Evolutionary conservation across 2,797 vertebrate species (phyloP), one percentile per base, ranked within the genome.

Genomic region (Pempheris klunzingeri): DNA sequence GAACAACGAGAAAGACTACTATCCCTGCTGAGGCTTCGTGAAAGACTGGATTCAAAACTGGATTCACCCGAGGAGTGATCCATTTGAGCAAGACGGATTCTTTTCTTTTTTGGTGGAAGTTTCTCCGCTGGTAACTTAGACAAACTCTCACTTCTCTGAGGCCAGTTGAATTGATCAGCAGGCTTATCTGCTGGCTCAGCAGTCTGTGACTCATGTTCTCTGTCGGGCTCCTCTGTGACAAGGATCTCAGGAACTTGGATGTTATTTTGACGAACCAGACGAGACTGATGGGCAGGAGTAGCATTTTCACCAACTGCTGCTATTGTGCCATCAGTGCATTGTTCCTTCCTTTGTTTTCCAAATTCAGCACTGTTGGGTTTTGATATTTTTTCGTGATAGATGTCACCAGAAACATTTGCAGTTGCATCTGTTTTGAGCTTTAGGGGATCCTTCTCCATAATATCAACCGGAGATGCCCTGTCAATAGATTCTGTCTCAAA

Each of bases 211-310:
- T 98, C 97, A 47, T 94, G 94, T 65, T 99, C 97, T 90, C 94
- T 93, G 83, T 99, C 98, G 1, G 98, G 97, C 77, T 99, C 98
- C 92, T 99, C 98, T 0, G 98, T 99, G 74, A 99, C 98, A 77
- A 99, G 90, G 85, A 99, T 99, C 92, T 99, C 98, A 65, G 98
- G 98, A 74, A 99, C 98, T 85, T 99, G 98, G 82, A 99, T 99
- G 81, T 99, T 98, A 87, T 96, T 98, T 89, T 99, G 98, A 30
- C 98, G 97, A 73, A 99, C 97, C 0, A 99, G 95, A 52, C 97
- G 96, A 0, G 95, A 97, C 0, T 97, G 94, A 77, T 97, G 96
- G 49, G 93, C 89, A 0, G 95, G 92, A 0, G 76, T 28, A 1
- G 88, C 90, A 73, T 87, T 95, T 79, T 97, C 96, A 43, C 65